Evolutionary conservation across 2,797 vertebrate genomes (phyloP).

Genomic region (Pipistrellus kuhlii): DNA sequence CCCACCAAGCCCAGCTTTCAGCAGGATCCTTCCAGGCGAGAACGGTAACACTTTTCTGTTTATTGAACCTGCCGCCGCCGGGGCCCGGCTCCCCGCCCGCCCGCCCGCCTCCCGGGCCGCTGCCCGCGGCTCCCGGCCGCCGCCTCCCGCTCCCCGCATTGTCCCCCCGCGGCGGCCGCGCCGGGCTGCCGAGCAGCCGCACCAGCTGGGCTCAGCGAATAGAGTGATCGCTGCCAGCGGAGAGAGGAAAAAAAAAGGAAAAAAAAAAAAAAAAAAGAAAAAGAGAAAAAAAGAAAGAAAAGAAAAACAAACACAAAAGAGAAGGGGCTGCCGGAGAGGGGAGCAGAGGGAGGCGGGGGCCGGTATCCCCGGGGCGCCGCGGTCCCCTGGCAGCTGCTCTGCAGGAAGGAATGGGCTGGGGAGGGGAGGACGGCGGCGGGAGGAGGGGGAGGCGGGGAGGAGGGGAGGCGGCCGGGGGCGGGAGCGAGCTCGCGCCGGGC

Average conservation of each 20-base stretch:
- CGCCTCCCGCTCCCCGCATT: slow-evolving; percentile 78
- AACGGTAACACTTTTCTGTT: slow-evolving; percentile 96
- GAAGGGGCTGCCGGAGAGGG: slow-evolving; percentile 36
- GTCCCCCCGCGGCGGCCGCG: slow-evolving; percentile 70
- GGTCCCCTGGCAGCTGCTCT: slow-evolving; percentile 81
- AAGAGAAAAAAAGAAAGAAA: background rate
- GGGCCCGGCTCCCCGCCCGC: slow-evolving; percentile 62
- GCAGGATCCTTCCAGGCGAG: slow-evolving; percentile 98
- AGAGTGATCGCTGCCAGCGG: slow-evolving; percentile 67
- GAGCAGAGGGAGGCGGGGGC: slow-evolving; percentile 60
- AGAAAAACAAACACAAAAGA: slow-evolving; percentile 48
- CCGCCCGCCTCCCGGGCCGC: background rate
- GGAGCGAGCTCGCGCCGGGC: slow-evolving; percentile 81
- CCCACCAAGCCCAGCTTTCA: slow-evolving; percentile 99
- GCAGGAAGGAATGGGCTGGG: slow-evolving; percentile 78
- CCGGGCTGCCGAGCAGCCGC: slow-evolving; percentile 68
- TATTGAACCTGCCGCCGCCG: slow-evolving; percentile 86
- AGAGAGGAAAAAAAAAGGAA: slow-evolving; percentile 16
- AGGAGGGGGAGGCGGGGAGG: background rate
- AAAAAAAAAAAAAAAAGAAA: no score
- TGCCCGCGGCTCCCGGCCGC: slow-evolving; percentile 62
- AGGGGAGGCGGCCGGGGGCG: slow-evolving; percentile 59
- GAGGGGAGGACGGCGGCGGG: background rate
- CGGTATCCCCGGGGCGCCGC: slow-evolving; percentile 78
- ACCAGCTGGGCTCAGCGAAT: slow-evolving; percentile 76